phyloP scores from a whole-genome alignment of 2,888 invertebrate species.

The Drosophila rubida region DNA sequence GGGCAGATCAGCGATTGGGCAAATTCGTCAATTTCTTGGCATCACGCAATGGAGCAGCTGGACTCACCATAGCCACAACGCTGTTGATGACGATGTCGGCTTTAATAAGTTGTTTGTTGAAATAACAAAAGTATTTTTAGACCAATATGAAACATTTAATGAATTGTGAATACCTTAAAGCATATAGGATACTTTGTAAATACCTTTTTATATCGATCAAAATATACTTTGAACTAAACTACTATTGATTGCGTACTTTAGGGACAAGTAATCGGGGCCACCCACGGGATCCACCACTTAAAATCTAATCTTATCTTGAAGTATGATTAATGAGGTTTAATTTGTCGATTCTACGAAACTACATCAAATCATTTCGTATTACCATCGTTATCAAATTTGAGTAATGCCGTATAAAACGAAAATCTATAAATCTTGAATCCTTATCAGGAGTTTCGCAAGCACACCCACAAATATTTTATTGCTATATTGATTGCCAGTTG shows the following conservation, averaged over 20 bases:
- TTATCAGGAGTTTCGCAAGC: not conserved
- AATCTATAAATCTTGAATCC: conserved; percentile 12
- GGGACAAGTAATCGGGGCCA: no score
- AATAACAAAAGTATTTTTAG: not conserved
- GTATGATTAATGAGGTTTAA: conserved; percentile 3
- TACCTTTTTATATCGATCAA: not conserved
- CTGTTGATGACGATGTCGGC: conserved; percentile 4
- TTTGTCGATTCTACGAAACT: not conserved
- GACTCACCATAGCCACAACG: conserved; percentile 4
- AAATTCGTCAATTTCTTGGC: conserved; percentile 59
- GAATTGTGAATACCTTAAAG: not conserved
- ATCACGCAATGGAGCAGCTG: conserved; percentile 43
- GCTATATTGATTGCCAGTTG: not conserved
- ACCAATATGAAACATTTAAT: not conserved
- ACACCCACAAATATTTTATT: not conserved
- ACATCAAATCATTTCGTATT: not conserved
- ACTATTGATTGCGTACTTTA: not conserved
- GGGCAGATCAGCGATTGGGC: conserved; percentile 69
- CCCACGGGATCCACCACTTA: not conserved
- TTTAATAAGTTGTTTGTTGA: conserved; percentile 9
- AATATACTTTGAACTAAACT: not conserved
- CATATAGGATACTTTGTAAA: not conserved
- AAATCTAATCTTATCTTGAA: conserved; percentile 6
- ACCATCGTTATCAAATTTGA: conserved; percentile 7
- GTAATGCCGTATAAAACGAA: not conserved